Base-by-base conservation (phyloP, 2,888 invertebrate genomes). In the Lithophane semibrunnea region DNA sequence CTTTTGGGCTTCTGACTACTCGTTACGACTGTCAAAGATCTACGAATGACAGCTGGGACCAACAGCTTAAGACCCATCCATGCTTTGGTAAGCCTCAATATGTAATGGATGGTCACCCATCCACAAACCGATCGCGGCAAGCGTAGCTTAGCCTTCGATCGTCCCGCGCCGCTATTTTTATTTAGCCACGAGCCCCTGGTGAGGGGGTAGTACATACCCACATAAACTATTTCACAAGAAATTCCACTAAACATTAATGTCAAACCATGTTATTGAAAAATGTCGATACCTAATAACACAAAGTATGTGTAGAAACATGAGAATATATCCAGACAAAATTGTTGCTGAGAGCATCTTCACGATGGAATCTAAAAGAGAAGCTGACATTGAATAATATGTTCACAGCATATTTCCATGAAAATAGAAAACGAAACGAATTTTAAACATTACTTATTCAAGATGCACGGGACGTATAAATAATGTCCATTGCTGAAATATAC, bases 401-500 rank as follows among this genome's bases (percentile, higher is more conserved):
- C 73, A 56, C 66, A 65, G 58, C 70, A 75, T 75, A 81, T 83
- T 83, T 77, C 63, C 61, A 70, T 81, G 66, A 73, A 69, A 86
- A 76, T 82, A 73, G 73, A 78, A 70, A 76, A 79, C 47, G 71
- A 80, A 77, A 69, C 75, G 73, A 77, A 78, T 77, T 86, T 84
- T 67, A 64, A 79, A 80, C 69, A 79, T 80, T 77, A 37, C 5
- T 37, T 37, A 80, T 77, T 84, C 65, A 73, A 56, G 52, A 78
- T 74, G 44, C 71, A 60, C 13, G 29, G 65, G 65, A 67, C 69
- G 73, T 75, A 86, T 88, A 90, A 82, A 90, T 52, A 56, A 79
- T 81, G 84, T 88, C 80, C 85, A 80, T 85, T 85, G 80, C 82
- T 85, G 77, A 88, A 89, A 86, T 87, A 79, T 84, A 88, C 82